phyloP scores from a whole-genome alignment of 2,797 vertebrate species.

The Zenarchopterus dispar region DNA sequence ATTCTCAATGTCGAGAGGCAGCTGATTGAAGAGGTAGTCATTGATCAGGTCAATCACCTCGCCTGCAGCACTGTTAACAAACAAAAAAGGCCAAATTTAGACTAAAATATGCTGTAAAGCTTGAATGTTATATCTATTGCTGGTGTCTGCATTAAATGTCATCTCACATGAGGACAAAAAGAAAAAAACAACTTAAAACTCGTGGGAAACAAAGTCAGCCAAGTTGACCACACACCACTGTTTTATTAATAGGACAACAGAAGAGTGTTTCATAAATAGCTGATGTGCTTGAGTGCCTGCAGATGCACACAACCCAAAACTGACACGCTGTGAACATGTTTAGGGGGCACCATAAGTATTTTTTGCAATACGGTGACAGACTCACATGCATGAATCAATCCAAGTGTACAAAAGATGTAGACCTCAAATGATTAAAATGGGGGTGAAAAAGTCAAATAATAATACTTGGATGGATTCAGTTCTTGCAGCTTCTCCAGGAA shows the following conservation, averaged over 20 bases:
- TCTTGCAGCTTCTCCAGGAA: conserved; percentile 82
- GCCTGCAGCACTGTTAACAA: conserved; percentile 63
- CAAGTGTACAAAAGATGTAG: not conserved
- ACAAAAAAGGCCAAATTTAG: conserved; percentile 10
- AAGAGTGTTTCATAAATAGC: conserved; percentile 18
- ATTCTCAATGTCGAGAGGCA: conserved; percentile 83
- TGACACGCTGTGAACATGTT: not conserved
- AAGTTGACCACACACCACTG: not conserved
- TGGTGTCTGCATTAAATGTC: not conserved
- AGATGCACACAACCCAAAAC: conserved; percentile 28
- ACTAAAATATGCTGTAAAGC: not conserved
- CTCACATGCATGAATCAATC: not conserved
- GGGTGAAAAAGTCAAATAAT: too few species aligned
- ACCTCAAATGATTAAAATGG: not conserved
- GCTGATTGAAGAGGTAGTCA: conserved; percentile 83
- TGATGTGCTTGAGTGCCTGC: conserved; percentile 29
- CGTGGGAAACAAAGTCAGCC: not conserved
- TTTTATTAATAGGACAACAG: conserved; percentile 25
- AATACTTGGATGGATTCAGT: conserved; percentile 76
- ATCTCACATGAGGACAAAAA: not conserved
- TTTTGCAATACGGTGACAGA: not conserved
- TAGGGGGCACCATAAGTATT: not conserved
- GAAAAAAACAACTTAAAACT: not conserved
- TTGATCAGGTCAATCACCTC: conserved; percentile 78
- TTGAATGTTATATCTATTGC: not conserved